phyloP scores from a whole-genome alignment of 2,888 invertebrate species.

The Leucophora obtusa region DNA sequence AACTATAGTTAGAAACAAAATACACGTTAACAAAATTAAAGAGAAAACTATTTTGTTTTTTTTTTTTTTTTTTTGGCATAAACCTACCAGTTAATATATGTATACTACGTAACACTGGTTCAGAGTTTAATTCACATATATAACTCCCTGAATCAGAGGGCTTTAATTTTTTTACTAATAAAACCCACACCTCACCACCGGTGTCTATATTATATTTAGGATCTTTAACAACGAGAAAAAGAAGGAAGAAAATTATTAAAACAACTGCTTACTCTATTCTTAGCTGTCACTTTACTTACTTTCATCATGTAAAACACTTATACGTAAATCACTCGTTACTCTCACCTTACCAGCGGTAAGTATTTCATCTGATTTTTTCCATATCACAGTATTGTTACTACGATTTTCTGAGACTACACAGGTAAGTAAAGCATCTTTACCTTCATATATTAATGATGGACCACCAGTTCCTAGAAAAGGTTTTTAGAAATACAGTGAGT shows the following conservation, averaged over 20 bases:
- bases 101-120: constrained; percentile 87
- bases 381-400: constrained; percentile 84
- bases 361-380: constrained; percentile 86
- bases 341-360: constrained; percentile 87
- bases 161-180: constrained; percentile 86
- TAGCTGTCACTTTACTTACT: constrained; percentile 79
- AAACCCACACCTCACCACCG: constrained; percentile 91
- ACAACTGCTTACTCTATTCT: neutral
- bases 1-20: constrained; percentile 64
- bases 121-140: constrained; percentile 90
- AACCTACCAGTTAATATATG: constrained; percentile 86
- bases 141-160: constrained; percentile 88
- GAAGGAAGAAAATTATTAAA: no score
- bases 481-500: neutral
- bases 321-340: constrained; percentile 86
- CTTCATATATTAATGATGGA: constrained; percentile 81
- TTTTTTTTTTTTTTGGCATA: no score
- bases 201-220: constrained; percentile 71
- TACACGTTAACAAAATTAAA: constrained; percentile 7
- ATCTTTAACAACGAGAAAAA: constrained; percentile 66
- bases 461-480: constrained; percentile 75
- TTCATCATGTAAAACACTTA: constrained; percentile 87
- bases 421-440: constrained; percentile 89
- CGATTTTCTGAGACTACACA: constrained; percentile 85
- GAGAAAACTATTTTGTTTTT: no score